A percentile compares a stretch with the other conserved stretches of the same genome.
Conservation (phyloP, 2,113 vertebrate genomes). For the Megalops atlanticus region DNA sequence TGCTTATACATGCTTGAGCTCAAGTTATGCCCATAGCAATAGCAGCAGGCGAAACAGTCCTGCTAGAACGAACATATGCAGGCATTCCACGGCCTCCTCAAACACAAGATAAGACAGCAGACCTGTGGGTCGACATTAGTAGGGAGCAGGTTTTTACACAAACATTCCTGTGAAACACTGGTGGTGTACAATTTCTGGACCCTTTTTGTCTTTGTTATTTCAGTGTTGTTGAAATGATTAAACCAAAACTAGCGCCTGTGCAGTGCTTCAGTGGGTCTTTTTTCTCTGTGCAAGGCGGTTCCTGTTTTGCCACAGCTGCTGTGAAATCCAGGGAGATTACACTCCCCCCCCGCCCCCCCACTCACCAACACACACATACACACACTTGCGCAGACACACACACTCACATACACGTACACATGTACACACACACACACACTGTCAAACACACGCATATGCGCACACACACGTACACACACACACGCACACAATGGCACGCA, state of each 20-base stretch:
- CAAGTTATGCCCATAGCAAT: not conserved
- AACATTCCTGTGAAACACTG: not conserved
- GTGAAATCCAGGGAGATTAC: too few relatives aligned
- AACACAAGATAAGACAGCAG: not conserved
- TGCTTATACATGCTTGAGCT: not conserved
- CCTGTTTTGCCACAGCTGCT: not conserved
- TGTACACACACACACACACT: not conserved
- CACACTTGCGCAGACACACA: not conserved
- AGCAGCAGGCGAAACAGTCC: not conserved
- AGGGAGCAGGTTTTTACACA: not conserved
- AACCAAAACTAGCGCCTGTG: not conserved
- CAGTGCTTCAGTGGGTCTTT: not conserved
- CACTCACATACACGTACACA: not conserved
- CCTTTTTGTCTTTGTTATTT: not conserved
- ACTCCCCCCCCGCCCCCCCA: too few relatives aligned
- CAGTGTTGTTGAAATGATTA: not conserved
- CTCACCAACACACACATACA: too few relatives aligned
- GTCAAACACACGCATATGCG: not conserved
- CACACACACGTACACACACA: too few relatives aligned
- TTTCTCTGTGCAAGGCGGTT: not conserved
- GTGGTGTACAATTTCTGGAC: not conserved
- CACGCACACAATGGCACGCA: too few relatives aligned
- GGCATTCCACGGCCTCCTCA: too few relatives aligned
- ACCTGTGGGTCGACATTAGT: not conserved
- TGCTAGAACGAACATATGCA: not conserved